phyloP scores from a whole-genome alignment of 2,888 invertebrate genomes.

The Lacanobia oleracea region DNA sequence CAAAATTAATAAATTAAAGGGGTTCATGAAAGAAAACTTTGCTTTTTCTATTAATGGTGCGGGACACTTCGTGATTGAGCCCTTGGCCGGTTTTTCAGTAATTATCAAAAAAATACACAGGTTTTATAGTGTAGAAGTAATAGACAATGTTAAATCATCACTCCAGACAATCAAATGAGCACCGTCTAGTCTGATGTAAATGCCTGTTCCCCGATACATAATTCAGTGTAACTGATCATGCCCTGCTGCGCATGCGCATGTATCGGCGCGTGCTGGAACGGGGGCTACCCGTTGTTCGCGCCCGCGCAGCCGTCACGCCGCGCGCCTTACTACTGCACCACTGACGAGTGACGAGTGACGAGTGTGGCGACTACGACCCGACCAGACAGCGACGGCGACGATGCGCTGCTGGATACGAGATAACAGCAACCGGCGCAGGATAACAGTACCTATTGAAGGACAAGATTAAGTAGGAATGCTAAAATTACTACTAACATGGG shows the following conservation, averaged over 20 bases:
- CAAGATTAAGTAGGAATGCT: neutral
- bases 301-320: slow-evolving; percentile 59
- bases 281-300: slow-evolving; percentile 76
- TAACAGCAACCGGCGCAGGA: neutral
- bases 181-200: slow-evolving; percentile 7
- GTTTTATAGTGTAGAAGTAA: too few relatives aligned
- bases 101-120: too few relatives aligned
- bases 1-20: too few relatives aligned
- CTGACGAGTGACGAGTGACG: neutral
- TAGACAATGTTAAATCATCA: neutral
- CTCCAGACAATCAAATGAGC: neutral
- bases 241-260: slow-evolving; percentile 28
- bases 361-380: too few relatives aligned
- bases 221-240: slow-evolving; percentile 38
- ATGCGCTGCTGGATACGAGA: neutral
- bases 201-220: slow-evolving; percentile 24
- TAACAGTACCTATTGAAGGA: neutral
- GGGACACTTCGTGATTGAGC: too few relatives aligned
- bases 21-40: too few relatives aligned
- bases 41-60: too few relatives aligned
- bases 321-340: slow-evolving; percentile 58
- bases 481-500: too few relatives aligned
- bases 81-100: neutral
- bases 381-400: neutral
- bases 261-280: slow-evolving; percentile 69